Evolutionary conservation across 2,888 invertebrate genomes (phyloP).

Genomic region (Lasius platythorax): DNA sequence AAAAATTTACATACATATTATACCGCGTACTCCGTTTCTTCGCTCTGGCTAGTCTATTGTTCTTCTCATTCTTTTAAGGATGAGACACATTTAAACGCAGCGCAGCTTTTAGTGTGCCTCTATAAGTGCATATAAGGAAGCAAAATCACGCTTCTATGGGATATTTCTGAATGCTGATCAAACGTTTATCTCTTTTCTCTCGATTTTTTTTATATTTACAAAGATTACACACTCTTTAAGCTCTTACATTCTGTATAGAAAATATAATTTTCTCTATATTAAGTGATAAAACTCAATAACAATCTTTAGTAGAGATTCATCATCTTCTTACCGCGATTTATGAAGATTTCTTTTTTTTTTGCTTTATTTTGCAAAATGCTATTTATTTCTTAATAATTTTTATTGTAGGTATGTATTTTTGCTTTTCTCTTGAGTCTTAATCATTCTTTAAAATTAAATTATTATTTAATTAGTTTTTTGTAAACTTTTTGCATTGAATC

Average conservation of each 20-base stretch:
- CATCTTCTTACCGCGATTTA: not conserved
- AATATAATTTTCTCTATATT: not conserved
- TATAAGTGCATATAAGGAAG: not conserved
- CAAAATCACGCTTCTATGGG: not conserved
- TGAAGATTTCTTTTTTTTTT: not conserved
- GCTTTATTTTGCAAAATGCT: not conserved
- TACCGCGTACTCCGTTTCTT: not conserved
- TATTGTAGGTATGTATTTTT: not conserved
- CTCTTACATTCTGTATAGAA: not conserved
- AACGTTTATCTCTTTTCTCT: not conserved
- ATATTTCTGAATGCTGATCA: not conserved
- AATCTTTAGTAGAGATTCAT: not conserved
- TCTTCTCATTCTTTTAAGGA: not conserved
- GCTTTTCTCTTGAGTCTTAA: not conserved
- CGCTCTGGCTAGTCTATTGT: not conserved
- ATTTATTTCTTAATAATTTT: not conserved
- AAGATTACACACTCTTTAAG: not conserved
- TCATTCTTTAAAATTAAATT: not conserved
- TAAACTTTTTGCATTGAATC: not conserved
- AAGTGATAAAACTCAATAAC: not conserved
- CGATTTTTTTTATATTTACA: not conserved
- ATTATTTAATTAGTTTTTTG: not conserved
- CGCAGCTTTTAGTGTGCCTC: not conserved
- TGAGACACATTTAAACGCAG: not conserved
- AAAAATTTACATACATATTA: slow-evolving; percentile 30